phyloP scores from a whole-genome alignment of 2,113 vertebrate species.

The Ciconia maguari region DNA sequence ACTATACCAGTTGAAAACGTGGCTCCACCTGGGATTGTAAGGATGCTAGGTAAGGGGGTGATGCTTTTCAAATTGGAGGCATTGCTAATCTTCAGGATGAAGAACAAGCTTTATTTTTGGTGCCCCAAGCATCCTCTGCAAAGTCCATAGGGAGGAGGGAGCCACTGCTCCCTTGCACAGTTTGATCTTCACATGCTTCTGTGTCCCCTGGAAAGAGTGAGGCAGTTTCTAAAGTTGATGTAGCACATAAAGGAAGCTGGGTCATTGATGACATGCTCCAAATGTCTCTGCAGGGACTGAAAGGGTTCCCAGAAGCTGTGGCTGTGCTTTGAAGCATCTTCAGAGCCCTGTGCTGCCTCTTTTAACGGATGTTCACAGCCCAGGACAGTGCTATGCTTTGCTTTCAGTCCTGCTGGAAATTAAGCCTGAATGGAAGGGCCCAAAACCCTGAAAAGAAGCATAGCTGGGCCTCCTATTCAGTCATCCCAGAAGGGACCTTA shows the following conservation, averaged over 20 bases:
- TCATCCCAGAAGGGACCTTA: background rate
- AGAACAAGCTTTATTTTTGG: background rate
- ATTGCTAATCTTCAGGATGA: background rate
- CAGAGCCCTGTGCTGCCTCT: background rate
- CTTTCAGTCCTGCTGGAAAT: background rate
- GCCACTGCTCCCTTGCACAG: background rate
- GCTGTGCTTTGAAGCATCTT: background rate
- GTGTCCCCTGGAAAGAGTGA: background rate
- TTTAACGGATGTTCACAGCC: background rate
- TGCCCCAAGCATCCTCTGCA: background rate
- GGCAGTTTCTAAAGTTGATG: background rate
- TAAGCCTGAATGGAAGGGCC: background rate
- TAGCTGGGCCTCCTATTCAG: background rate
- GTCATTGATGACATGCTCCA: background rate
- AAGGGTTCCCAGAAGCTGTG: background rate
- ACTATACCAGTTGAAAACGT: background rate
- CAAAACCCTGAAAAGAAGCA: background rate
- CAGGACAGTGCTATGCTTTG: background rate
- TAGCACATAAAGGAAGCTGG: background rate
- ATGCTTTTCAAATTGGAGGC: background rate
- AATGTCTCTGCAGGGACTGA: background rate
- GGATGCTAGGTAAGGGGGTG: background rate
- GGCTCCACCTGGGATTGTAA: background rate
- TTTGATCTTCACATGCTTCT: background rate
- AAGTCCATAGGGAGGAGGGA: background rate